Percentiles rank a stretch among this genome's conserved stretches.
phyloP scores from a whole-genome alignment of 2,797 vertebrate species.

The Danio tinwini region DNA sequence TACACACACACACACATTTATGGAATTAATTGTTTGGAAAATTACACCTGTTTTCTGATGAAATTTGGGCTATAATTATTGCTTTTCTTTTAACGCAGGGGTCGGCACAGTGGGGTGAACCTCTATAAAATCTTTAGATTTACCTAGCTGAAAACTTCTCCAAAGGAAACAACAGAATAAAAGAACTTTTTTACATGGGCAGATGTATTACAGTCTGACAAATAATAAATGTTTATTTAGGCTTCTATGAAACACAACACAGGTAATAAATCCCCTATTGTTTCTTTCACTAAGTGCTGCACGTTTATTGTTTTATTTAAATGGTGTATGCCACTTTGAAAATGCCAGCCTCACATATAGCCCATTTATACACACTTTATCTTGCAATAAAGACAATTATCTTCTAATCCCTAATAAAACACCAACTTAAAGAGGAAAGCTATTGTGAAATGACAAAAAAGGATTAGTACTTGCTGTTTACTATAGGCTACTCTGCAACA shows the following conservation, averaged over 20 bases:
- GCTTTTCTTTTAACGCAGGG: too few relatives aligned
- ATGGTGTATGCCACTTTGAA: constrained; percentile 26
- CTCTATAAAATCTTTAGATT: too few relatives aligned
- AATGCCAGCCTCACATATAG: constrained; percentile 24
- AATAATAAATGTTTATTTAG: background rate
- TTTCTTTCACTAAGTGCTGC: constrained; percentile 54
- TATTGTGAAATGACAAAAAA: background rate
- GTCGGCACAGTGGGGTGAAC: too few relatives aligned
- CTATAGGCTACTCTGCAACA: background rate
- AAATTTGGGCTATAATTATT: too few relatives aligned
- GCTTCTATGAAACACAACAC: constrained; percentile 21
- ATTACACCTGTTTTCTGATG: too few relatives aligned
- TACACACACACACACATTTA: too few relatives aligned
- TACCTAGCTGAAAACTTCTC: too few relatives aligned
- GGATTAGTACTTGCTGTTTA: background rate
- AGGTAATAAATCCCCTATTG: constrained; percentile 55
- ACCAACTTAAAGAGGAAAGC: too few relatives aligned
- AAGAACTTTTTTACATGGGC: too few relatives aligned
- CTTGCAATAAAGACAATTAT: background rate
- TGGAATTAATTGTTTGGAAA: too few relatives aligned
- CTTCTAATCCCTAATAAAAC: background rate
- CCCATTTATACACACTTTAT: constrained; percentile 9
- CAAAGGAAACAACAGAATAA: too few relatives aligned
- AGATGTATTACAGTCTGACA: too few relatives aligned
- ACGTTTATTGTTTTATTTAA: constrained; percentile 57